Evolutionary conservation across 2,888 invertebrate species (phyloP).

Genomic region (Lymantria monacha): DNA sequence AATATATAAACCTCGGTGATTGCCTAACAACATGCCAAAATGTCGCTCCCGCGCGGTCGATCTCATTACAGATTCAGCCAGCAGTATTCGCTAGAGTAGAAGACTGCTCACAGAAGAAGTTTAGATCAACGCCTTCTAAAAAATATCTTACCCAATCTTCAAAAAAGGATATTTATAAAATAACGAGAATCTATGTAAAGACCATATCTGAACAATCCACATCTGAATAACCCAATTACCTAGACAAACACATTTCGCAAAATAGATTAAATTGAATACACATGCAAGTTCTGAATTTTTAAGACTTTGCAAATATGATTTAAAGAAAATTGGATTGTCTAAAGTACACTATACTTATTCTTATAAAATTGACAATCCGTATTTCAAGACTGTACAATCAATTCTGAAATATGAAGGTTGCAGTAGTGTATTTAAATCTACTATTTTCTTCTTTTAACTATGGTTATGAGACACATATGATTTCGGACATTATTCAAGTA

Average conservation of each 20-base stretch:
- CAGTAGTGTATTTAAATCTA: conserved; percentile 12
- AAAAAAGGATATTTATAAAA: too few relatives aligned
- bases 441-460: conserved; percentile 24
- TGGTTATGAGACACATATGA: conserved; percentile 39
- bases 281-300: background rate
- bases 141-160: too few relatives aligned
- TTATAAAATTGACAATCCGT: background rate
- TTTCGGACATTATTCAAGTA: conserved; percentile 51
- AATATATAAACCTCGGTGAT: too few relatives aligned
- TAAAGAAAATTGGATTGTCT: conserved; percentile 13
- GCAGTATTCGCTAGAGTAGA: too few relatives aligned
- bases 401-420: background rate
- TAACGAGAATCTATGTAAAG: too few relatives aligned
- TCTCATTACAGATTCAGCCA: too few relatives aligned
- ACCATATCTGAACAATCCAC: too few relatives aligned
- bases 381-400: background rate
- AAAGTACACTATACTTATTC: background rate
- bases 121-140: too few relatives aligned
- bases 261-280: background rate
- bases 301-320: conserved; percentile 6
- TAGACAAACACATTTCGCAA: background rate
- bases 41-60: too few relatives aligned
- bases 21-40: too few relatives aligned
- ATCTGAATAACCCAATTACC: too few relatives aligned
- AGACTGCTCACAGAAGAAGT: too few relatives aligned